Evolutionary conservation across 2,797 vertebrate species (phyloP), one percentile per base, ranked within the genome.

Genomic region (Hydrolagus colliei): DNA sequence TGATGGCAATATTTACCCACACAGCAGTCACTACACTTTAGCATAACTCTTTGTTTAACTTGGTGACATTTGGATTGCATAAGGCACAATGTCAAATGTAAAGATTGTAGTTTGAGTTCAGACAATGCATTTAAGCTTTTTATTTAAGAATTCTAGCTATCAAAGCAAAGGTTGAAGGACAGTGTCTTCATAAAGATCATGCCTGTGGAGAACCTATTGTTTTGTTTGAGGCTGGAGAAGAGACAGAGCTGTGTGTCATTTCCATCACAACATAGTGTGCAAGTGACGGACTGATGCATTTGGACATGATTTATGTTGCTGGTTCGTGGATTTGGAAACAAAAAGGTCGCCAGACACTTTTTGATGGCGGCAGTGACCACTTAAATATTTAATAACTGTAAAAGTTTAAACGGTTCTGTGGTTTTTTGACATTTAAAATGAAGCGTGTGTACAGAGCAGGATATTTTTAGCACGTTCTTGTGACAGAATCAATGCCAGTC

Each of bases 351-450:
- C 35, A 84, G 18, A 13, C 63, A 71, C 71, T 35, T 84, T 84
- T 84, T 67, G 63, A 67, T 71, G 65, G n/a, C 20, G 65, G 71
- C 65, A 84, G 35, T 84, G 18, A 6, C 65, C 14, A 10, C 65
- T 71, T 84, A 84, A 84, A 71, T 84, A 52, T 84, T 84, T 84
- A 84, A 67, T 84, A 84, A 35, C 79, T 84, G 65, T 84, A 84
- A 71, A 71, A 84, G 67, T 35, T 41, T 84, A 71, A 84, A 84
- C 9, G 32, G 65, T 35, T 71, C 20, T 71, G 65, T 84, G 32
- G 27, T 68, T 84, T 84, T 84, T 71, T 84, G 79, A 84, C 18
- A 63, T 84, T 84, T 84, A 67, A 84, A 84, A 67, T 84, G 65
- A 84, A 84, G 79, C 79, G 52, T 84, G 79, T 84, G 79, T 71